Percentiles rank a stretch among this genome's conserved stretches.
Evolutionary conservation across 2,797 vertebrate species (phyloP).

Genomic region (Myotis vivesi): DNA sequence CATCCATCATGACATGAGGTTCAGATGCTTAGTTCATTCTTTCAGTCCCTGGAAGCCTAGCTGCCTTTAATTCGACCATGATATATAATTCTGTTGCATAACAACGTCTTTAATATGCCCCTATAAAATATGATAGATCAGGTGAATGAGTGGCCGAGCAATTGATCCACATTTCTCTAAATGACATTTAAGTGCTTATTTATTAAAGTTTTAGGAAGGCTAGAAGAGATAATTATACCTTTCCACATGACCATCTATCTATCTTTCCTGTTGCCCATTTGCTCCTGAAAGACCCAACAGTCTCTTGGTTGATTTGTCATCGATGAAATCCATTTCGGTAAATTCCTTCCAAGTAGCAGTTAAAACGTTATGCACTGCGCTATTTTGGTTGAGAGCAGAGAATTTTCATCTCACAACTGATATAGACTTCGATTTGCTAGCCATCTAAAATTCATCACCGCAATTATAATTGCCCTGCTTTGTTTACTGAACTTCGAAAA

Average conservation of each 20-base stretch:
- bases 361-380: not conserved
- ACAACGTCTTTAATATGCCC: slow-evolving; percentile 8
- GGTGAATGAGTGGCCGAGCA: not conserved
- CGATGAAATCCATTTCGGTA: slow-evolving; percentile 37
- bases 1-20: not conserved
- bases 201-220: slow-evolving; percentile 52
- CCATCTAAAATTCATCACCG: not conserved
- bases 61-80: not conserved
- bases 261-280: slow-evolving; percentile 13
- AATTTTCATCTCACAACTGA: not conserved
- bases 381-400: not conserved
- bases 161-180: slow-evolving; percentile 45
- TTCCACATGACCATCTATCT: slow-evolving; percentile 14
- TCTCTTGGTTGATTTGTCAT: slow-evolving; percentile 24
- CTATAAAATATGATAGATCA: slow-evolving; percentile 44
- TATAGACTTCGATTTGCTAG: not conserved
- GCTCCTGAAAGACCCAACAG: not conserved
- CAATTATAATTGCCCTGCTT: slow-evolving; percentile 4
- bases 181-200: slow-evolving; percentile 43
- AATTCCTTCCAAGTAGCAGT: not conserved
- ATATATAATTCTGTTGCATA: not conserved
- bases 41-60: not conserved
- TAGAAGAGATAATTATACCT: slow-evolving; percentile 18
- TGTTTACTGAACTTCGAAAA: not conserved
- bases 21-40: not conserved